A percentile compares a stretch with the other conserved stretches of the same genome.
These are phyloP conservation scores for Euproctis similis DNA, from an alignment of 2,888 invertebrate species.

Conservation along the genomic window DNA sequence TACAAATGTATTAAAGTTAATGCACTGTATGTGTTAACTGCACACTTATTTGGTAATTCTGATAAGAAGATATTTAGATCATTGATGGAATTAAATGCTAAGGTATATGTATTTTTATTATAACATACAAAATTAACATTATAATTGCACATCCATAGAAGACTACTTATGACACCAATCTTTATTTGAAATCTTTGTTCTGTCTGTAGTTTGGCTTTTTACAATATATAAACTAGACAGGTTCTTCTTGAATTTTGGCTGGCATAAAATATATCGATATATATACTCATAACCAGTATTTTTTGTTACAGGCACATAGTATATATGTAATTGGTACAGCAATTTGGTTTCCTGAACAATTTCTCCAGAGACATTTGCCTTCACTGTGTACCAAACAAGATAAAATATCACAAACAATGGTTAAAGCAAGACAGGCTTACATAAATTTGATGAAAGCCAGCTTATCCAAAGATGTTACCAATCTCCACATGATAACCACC, in stretches of 20 bases:
- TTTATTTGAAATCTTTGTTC: too few species aligned
- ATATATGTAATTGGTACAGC: constrained; percentile 87
- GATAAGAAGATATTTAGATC: constrained; percentile 86
- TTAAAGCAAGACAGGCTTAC: constrained; percentile 72
- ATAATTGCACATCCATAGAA: too few species aligned
- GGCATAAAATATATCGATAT: too few species aligned
- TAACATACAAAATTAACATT: too few species aligned
- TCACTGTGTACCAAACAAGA: constrained; percentile 72
- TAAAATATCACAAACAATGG: constrained; percentile 56
- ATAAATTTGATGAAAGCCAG: constrained; percentile 74
- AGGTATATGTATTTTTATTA: constrained; percentile 59
- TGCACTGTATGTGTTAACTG: constrained; percentile 79
- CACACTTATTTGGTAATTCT: constrained; percentile 83
- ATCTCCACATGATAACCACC: constrained; percentile 42
- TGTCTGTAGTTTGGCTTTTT: too few species aligned
- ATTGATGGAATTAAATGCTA: constrained; percentile 84
- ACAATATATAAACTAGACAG: too few species aligned
- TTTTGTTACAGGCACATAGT: constrained; percentile 78
- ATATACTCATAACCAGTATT: too few species aligned
- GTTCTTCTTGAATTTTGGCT: too few species aligned
- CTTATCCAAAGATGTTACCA: constrained; percentile 78
- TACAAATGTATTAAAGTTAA: constrained; percentile 80
- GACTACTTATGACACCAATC: too few species aligned
- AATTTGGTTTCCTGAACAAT: constrained; percentile 90
- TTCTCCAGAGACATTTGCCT: constrained; percentile 80